These are phyloP conservation scores for Atherinosoma microstoma DNA, from an alignment of 2,797 vertebrate genomes.

Conservation along the genomic window DNA sequence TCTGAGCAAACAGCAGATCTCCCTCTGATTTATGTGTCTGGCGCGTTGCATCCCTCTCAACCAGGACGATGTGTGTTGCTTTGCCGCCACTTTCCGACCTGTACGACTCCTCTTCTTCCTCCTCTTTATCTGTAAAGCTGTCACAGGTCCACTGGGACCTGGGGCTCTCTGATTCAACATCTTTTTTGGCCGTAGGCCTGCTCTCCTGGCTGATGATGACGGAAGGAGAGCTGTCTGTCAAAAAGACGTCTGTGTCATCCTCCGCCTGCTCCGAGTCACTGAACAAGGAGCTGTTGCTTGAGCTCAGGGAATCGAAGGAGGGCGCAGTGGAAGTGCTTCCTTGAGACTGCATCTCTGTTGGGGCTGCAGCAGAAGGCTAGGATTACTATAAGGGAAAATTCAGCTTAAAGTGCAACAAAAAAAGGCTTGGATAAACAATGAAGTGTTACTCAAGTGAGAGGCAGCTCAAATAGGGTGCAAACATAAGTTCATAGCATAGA, in stretches of 20 bases:
- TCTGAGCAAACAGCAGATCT: conserved; percentile 90
- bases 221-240: conserved; percentile 71
- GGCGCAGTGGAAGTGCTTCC: conserved; percentile 82
- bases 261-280: conserved; percentile 82
- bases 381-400: conserved; percentile 18
- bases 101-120: conserved; percentile 62
- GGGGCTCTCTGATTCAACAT: conserved; percentile 58
- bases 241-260: conserved; percentile 82
- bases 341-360: conserved; percentile 83
- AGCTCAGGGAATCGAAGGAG: conserved; percentile 82
- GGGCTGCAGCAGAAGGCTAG: conserved; percentile 11
- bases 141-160: conserved; percentile 76
- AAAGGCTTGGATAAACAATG: not conserved
- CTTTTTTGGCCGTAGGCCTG: conserved; percentile 2
- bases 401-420: not conserved
- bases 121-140: conserved; percentile 69
- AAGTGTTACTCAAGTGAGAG: not conserved
- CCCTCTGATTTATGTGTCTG: conserved; percentile 77
- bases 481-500: not conserved
- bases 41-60: conserved; percentile 1
- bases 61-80: conserved; percentile 19
- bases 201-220: conserved; percentile 34
- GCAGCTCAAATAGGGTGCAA: not conserved
- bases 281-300: conserved; percentile 78
- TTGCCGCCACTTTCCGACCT: conserved; percentile 35